phyloP scores from a whole-genome alignment of 2,797 vertebrate species.

The Silurus aristotelis region DNA sequence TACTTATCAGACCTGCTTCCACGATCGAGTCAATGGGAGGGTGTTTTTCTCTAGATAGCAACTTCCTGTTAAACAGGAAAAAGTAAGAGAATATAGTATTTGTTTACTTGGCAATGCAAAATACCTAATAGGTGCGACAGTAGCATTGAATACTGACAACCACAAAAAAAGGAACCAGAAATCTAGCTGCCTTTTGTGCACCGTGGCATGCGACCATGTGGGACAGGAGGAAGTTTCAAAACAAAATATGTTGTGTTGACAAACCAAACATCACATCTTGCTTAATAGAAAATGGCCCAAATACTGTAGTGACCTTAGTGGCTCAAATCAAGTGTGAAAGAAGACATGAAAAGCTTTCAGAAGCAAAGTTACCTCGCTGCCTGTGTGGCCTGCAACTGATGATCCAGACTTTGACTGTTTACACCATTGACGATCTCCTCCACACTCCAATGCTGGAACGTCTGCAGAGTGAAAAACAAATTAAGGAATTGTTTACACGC shows the following conservation, averaged over 20 bases:
- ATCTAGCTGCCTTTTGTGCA: background rate
- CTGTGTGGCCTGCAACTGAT: constrained; percentile 91
- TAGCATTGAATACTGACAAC: background rate
- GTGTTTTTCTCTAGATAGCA: constrained; percentile 91
- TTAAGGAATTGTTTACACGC: background rate
- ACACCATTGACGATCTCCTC: constrained; percentile 89
- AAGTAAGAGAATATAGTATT: background rate
- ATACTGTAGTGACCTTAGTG: background rate
- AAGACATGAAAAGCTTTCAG: background rate
- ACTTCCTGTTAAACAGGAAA: constrained; percentile 75
- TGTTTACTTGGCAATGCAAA: background rate
- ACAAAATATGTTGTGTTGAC: background rate
- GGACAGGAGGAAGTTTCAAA: background rate
- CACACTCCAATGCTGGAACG: constrained; percentile 83
- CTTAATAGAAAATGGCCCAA: background rate
- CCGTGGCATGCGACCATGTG: background rate
- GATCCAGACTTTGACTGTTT: constrained; percentile 75
- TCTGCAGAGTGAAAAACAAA: constrained; percentile 6
- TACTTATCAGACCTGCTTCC: constrained; percentile 86
- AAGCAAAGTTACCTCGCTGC: constrained; percentile 82
- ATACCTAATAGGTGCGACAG: background rate
- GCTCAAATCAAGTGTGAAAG: background rate
- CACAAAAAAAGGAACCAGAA: background rate
- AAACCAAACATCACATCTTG: background rate
- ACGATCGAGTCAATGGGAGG: constrained; percentile 94